Conservation (phyloP, 2,888 invertebrate genomes). For the Limulus polyphemus region DNA sequence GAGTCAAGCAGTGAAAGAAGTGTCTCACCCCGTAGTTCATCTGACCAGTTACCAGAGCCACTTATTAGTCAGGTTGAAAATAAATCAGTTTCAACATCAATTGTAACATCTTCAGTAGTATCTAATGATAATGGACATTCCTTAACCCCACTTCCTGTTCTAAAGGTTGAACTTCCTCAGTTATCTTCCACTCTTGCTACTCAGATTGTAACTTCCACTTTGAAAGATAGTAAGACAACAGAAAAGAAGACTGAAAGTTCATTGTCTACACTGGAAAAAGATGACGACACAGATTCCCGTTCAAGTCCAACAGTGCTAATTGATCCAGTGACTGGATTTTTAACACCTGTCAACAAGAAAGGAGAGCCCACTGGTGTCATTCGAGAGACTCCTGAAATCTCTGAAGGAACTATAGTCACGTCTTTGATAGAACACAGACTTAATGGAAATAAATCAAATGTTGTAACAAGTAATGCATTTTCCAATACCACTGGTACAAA, state of each 20-base stretch:
- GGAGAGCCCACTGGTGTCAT: background rate
- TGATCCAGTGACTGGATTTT: slow-evolving; percentile 59
- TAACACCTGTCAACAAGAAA: slow-evolving; percentile 48
- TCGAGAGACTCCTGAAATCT: too few relatives aligned
- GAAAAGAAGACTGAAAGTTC: slow-evolving; percentile 5
- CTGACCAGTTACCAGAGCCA: background rate
- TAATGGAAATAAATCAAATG: too few relatives aligned
- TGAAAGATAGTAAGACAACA: background rate
- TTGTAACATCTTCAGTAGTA: too few relatives aligned
- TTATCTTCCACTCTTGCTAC: slow-evolving; percentile 7
- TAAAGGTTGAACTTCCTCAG: slow-evolving; percentile 28
- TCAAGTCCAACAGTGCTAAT: slow-evolving; percentile 48
- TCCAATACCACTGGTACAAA: too few relatives aligned
- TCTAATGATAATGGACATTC: background rate
- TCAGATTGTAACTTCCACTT: background rate
- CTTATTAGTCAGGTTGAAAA: background rate
- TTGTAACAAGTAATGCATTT: too few relatives aligned
- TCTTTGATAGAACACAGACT: too few relatives aligned
- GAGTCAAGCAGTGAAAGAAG: background rate
- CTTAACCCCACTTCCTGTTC: slow-evolving; percentile 17
- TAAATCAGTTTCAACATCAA: too few relatives aligned
- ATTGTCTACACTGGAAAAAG: slow-evolving; percentile 4
- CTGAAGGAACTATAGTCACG: too few relatives aligned
- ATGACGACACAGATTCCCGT: slow-evolving; percentile 16
- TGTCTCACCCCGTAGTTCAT: background rate